A percentile compares a stretch with the other conserved stretches of the same genome.
Evolutionary conservation across 2,113 vertebrate genomes (phyloP).

Genomic region (Varanus komodoensis): DNA sequence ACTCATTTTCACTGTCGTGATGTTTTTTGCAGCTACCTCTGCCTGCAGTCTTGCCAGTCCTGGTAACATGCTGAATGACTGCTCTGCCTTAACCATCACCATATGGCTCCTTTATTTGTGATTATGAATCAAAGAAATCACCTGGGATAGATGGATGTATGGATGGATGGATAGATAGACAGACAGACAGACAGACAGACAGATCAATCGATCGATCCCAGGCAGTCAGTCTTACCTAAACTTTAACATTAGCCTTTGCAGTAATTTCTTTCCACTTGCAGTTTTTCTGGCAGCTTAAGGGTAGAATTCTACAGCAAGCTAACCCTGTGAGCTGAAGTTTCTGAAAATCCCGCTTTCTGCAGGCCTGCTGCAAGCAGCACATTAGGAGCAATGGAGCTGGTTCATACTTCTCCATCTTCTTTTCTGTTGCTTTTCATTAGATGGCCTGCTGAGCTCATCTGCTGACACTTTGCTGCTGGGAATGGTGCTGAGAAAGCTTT

Average conservation of each 20-base stretch:
- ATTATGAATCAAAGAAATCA: slow-evolving; percentile 34
- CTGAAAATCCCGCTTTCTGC: too few relatives aligned
- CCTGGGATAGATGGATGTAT: neutral
- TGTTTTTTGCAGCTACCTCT: neutral
- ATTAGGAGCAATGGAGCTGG: too few relatives aligned
- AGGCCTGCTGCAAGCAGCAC: too few relatives aligned
- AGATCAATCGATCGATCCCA: neutral
- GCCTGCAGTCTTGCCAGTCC: slow-evolving; percentile 39
- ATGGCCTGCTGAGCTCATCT: too few relatives aligned
- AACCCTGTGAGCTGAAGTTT: neutral
- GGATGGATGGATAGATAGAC: too few relatives aligned
- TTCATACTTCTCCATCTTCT: too few relatives aligned
- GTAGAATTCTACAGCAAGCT: too few relatives aligned
- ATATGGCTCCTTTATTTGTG: slow-evolving; percentile 38
- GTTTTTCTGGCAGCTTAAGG: neutral
- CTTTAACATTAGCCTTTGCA: neutral
- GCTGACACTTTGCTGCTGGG: too few relatives aligned
- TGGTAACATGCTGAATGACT: slow-evolving; percentile 56
- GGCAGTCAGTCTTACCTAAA: neutral
- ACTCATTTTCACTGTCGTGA: neutral
- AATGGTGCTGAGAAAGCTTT: too few relatives aligned
- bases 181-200: too few relatives aligned
- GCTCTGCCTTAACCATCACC: slow-evolving; percentile 59
- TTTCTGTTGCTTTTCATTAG: too few relatives aligned
- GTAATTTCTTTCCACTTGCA: neutral